Evolutionary conservation across 2,797 vertebrate species (phyloP).

Genomic region (Eulemur coronatus): DNA sequence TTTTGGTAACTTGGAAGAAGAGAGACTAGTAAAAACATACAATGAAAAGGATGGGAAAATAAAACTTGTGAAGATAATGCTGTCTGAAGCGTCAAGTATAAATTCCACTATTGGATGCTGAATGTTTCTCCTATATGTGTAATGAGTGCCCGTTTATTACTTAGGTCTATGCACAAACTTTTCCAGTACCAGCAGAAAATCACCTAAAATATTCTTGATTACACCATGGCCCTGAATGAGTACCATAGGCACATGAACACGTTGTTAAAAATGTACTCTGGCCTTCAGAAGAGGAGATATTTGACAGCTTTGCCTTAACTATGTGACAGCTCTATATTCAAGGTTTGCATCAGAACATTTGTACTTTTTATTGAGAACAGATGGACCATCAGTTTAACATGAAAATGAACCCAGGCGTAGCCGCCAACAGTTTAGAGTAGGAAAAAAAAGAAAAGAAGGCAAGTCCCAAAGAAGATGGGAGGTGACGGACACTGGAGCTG

Average conservation of each 20-base stretch:
- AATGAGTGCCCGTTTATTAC: background rate
- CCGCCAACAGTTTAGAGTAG: background rate
- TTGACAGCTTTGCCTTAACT: slow-evolving; percentile 40
- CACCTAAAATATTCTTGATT: slow-evolving; percentile 11
- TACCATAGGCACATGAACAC: background rate
- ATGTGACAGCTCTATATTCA: slow-evolving; percentile 44
- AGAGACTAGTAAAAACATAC: background rate
- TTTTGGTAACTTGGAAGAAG: background rate
- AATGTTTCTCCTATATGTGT: background rate
- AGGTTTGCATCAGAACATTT: slow-evolving; percentile 35
- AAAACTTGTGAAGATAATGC: background rate
- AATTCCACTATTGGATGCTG: background rate
- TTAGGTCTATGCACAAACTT: background rate
- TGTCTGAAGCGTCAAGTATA: background rate
- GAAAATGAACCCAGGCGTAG: background rate
- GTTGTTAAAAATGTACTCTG: background rate
- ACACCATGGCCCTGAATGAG: background rate
- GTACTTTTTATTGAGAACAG: slow-evolving; percentile 50
- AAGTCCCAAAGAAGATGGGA: background rate
- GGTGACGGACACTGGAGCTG: background rate
- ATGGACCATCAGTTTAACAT: slow-evolving; percentile 27
- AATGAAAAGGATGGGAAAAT: background rate
- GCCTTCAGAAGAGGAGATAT: slow-evolving; percentile 29
- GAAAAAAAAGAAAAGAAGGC: background rate
- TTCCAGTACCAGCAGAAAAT: background rate